These are phyloP conservation scores for Tor tambroides DNA, from an alignment of 2,113 vertebrate species.

Conservation along the genomic window DNA sequence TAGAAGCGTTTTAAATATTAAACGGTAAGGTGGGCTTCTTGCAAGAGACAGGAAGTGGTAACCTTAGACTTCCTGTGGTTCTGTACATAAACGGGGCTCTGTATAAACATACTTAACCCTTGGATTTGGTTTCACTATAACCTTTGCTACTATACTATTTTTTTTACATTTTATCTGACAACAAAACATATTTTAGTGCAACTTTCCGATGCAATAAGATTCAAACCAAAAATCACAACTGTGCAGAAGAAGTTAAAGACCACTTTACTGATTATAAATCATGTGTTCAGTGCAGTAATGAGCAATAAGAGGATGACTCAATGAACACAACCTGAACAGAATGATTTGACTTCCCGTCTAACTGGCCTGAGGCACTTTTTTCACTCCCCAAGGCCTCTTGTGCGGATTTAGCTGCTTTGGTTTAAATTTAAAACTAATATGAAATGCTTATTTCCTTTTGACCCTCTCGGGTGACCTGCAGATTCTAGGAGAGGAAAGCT, in stretches of 20 bases:
- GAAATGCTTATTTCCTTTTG: neutral
- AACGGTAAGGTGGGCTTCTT: slow-evolving; percentile 37
- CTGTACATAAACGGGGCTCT: slow-evolving; percentile 41
- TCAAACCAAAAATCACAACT: neutral
- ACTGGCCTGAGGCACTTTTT: neutral
- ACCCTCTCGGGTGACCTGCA: neutral
- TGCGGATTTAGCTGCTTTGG: neutral
- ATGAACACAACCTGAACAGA: neutral
- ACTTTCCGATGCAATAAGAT: neutral
- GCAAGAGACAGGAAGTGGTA: slow-evolving; percentile 62
- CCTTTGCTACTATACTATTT: neutral
- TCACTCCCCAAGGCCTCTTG: neutral
- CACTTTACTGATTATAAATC: neutral
- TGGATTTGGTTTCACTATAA: neutral
- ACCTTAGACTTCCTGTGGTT: slow-evolving; percentile 61
- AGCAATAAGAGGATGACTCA: neutral
- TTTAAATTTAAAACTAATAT: neutral
- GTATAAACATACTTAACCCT: slow-evolving; percentile 38
- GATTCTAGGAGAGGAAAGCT: neutral
- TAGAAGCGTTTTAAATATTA: slow-evolving; percentile 13
- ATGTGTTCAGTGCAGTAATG: neutral
- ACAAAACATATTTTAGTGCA: neutral
- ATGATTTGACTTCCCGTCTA: neutral
- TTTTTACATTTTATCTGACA: neutral
- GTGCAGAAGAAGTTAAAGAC: neutral